These are phyloP conservation scores for Delichon dasypus DNA, from an alignment of 2,797 vertebrate genomes.

Conservation along the genomic window DNA sequence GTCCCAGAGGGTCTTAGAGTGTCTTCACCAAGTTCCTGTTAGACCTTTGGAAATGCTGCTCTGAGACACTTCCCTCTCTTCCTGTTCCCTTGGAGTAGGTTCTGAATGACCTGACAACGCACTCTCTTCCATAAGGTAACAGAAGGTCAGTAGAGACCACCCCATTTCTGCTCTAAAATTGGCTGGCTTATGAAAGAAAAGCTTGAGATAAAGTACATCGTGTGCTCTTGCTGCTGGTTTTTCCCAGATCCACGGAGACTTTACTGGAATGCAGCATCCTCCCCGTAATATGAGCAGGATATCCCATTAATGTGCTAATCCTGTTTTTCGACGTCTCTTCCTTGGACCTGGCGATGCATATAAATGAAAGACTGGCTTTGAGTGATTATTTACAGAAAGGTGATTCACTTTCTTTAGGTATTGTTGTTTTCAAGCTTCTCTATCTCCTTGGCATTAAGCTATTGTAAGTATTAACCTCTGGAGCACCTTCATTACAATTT, in stretches of 20 bases:
- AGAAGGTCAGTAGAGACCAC: not conserved
- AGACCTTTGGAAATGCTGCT: not conserved
- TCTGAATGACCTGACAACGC: not conserved
- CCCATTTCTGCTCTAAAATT: not conserved
- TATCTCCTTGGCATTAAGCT: not conserved
- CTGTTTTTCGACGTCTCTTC: not conserved
- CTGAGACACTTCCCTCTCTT: not conserved
- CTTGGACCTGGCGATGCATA: fast-evolving
- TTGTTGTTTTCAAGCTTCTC: not conserved
- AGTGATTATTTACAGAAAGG: not conserved
- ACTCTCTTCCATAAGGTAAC: not conserved
- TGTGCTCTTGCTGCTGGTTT: not conserved
- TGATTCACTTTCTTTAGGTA: not conserved
- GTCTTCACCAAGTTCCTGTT: not conserved
- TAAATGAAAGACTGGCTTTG: not conserved
- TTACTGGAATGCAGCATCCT: not conserved
- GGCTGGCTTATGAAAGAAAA: not conserved
- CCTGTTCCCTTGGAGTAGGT: not conserved
- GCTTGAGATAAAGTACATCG: not conserved
- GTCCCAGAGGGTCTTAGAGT: not conserved
- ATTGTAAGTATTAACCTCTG: not conserved
- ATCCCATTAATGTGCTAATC: not conserved
- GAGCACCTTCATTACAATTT: not conserved
- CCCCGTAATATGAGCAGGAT: not conserved
- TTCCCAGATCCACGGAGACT: not conserved